Conservation (phyloP, 2,888 invertebrate species). For the Beris chalybata region DNA sequence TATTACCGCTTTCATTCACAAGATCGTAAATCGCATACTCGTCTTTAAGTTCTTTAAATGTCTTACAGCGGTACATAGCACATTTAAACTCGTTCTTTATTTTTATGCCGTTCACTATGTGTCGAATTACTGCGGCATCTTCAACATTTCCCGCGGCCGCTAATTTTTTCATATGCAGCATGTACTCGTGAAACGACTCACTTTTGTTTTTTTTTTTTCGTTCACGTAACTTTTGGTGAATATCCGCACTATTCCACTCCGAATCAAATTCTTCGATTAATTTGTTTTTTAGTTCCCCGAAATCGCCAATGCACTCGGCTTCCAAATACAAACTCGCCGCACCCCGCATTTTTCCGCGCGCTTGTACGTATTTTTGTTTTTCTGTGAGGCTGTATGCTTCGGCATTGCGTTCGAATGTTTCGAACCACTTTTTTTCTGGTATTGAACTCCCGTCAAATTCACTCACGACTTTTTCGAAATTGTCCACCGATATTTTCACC, state of each 20-base stretch:
- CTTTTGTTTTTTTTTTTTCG: not conserved
- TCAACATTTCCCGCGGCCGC: constrained; percentile 1
- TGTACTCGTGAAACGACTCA: constrained; percentile 3
- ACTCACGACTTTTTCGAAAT: not conserved
- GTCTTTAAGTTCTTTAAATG: not conserved
- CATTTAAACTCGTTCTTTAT: not conserved
- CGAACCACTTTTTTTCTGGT: not conserved
- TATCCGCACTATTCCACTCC: not conserved
- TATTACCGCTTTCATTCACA: not conserved
- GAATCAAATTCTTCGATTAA: not conserved
- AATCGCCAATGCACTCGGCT: not conserved
- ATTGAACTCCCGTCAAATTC: not conserved
- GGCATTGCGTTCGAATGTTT: not conserved
- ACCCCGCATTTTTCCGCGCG: not conserved
- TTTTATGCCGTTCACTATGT: not conserved
- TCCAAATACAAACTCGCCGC: not conserved
- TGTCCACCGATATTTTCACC: not conserved
- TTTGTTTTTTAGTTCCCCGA: not conserved
- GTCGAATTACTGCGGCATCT: not conserved
- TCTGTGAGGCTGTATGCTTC: not conserved
- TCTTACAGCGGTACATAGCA: not conserved
- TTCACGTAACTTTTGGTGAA: not conserved
- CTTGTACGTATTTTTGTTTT: not conserved
- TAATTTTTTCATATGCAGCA: not conserved
- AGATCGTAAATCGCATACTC: not conserved